Evolutionary conservation across 2,888 invertebrate genomes (phyloP).

Genomic region (Camponotus fellah): DNA sequence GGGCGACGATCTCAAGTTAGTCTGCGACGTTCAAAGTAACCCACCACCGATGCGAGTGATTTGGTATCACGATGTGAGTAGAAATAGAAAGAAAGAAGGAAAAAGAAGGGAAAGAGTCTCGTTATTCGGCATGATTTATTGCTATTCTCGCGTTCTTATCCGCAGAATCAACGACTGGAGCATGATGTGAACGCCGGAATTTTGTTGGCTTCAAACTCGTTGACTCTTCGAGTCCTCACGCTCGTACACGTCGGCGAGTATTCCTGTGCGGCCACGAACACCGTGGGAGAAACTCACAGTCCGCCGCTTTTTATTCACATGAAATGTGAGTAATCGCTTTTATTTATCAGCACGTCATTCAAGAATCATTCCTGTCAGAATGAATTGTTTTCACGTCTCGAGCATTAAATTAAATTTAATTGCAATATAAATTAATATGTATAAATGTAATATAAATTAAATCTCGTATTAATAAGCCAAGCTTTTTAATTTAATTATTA

Average conservation of each 20-base stretch:
- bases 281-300: conserved; percentile 93
- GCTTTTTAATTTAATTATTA: neutral
- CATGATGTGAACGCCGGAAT: conserved; percentile 90
- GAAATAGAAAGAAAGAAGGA: neutral
- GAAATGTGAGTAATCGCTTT: conserved; percentile 90
- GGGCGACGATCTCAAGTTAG: conserved; percentile 92
- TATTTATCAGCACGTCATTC: neutral
- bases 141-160: neutral
- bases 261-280: conserved; percentile 93
- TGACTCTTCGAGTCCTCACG: conserved; percentile 90
- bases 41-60: conserved; percentile 91
- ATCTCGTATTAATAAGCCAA: neutral
- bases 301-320: conserved; percentile 91
- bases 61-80: conserved; percentile 94
- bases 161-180: conserved; percentile 89
- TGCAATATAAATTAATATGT: no score
- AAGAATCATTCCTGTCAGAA: neutral
- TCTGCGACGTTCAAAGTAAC: conserved; percentile 93
- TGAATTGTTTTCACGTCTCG: neutral
- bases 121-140: conserved; percentile 33
- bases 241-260: conserved; percentile 92
- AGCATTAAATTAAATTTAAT: neutral
- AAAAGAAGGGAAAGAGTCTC: neutral
- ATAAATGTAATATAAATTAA: no score
- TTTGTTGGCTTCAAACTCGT: conserved; percentile 89